phyloP scores from a whole-genome alignment of 2,797 vertebrate genomes.

The Melanotaenia nigrans region DNA sequence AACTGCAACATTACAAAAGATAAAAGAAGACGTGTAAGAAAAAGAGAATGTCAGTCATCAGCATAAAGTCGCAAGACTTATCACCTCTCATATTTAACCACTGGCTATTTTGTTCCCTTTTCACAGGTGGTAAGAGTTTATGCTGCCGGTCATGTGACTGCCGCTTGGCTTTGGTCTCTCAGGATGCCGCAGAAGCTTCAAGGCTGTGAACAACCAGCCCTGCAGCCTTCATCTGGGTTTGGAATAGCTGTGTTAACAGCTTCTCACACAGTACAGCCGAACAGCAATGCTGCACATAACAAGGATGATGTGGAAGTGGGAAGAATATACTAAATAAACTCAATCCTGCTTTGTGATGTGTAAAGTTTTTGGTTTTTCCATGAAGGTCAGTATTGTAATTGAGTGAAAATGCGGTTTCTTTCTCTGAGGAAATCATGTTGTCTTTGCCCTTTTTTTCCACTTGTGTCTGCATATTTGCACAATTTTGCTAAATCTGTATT shows the following conservation, averaged over 20 bases:
- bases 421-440: background rate
- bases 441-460: too few species aligned
- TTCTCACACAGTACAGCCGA: slow-evolving; percentile 56
- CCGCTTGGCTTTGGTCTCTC: slow-evolving; percentile 44
- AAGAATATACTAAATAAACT: slow-evolving; percentile 27
- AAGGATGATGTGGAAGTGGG: slow-evolving; percentile 27
- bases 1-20: slow-evolving; percentile 10
- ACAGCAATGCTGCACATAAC: slow-evolving; percentile 45
- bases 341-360: slow-evolving; percentile 15
- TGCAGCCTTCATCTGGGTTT: slow-evolving; percentile 68
- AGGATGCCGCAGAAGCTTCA: slow-evolving; percentile 65
- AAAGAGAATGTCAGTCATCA: slow-evolving; percentile 63
- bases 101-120: slow-evolving; percentile 65
- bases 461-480: too few species aligned
- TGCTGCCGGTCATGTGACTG: slow-evolving; percentile 65
- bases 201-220: slow-evolving; percentile 65
- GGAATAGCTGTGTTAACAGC: slow-evolving; percentile 81
- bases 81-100: slow-evolving; percentile 63
- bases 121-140: slow-evolving; percentile 76
- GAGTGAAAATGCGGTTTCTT: background rate
- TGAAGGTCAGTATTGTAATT: background rate
- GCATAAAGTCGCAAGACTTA: slow-evolving; percentile 74
- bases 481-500: too few species aligned
- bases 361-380: background rate
- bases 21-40: slow-evolving; percentile 39